Percentiles rank a stretch among this genome's conserved stretches.
Conservation (phyloP, 2,888 invertebrate species). For the Amaurobius ferox region DNA sequence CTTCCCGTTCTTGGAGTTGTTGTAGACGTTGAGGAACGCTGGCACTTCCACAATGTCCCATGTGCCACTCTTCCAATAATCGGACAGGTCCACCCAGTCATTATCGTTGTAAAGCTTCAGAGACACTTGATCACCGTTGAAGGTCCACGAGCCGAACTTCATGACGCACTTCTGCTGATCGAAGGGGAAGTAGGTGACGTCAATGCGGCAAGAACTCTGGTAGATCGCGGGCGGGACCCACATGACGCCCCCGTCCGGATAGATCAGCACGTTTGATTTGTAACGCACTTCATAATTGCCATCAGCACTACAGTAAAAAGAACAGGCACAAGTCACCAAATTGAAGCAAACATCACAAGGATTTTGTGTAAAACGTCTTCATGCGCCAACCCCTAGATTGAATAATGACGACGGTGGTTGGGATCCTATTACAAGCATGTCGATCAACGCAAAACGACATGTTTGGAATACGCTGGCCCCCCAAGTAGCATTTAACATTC, state of each 20-base stretch:
- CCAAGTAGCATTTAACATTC: no score
- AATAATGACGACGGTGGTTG: no score
- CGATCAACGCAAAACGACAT: no score
- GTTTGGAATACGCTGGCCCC: no score
- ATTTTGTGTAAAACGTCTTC: no score
- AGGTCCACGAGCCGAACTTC: conserved; percentile 99
- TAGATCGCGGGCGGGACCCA: conserved; percentile 99
- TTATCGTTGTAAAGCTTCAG: conserved; percentile 95
- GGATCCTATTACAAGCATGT: no score
- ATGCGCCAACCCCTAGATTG: no score
- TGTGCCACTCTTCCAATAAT: conserved; percentile 98
- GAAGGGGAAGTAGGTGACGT: conserved; percentile 99
- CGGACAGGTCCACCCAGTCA: conserved; percentile 95
- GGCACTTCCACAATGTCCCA: conserved; percentile 95
- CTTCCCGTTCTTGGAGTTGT: conserved; percentile 83
- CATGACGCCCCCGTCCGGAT: conserved; percentile 94
- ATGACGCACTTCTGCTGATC: conserved; percentile 99
- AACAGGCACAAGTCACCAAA: neutral
- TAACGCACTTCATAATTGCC: conserved; percentile 99
- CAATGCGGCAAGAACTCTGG: conserved; percentile 98
- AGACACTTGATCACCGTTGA: conserved; percentile 97
- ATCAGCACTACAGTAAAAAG: conserved; percentile 87
- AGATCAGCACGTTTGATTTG: conserved; percentile 98
- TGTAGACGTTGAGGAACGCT: conserved; percentile 91
- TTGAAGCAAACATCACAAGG: no score